Evolutionary conservation across 1,140 invertebrate genomes (phyloP), one percentile per base, ranked within the genome.

Genomic region (Anadara kagoshimensis): DNA sequence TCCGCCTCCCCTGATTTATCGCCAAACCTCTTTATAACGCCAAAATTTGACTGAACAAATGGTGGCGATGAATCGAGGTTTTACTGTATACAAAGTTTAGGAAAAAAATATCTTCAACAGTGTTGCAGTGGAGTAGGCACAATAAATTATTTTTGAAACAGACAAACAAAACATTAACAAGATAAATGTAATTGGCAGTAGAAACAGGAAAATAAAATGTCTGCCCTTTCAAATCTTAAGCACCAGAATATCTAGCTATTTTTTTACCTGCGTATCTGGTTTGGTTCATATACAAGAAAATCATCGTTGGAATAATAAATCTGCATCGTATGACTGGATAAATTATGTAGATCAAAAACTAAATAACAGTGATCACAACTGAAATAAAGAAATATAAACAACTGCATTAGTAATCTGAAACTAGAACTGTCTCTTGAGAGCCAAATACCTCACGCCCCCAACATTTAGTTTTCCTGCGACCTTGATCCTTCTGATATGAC

Each of bases 291-390:
- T 22, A 80, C 68, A 5, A 83, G 68, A 29, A 47, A 56, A n/a
- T 80, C 59, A 45, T 82, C 57, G 47, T 36, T 63, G 16, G 70
- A 69, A 71, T 83, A 83, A 20, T 80, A 51, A 2, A 87, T 26
- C 36, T 83, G 76, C n/a, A 82, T 73, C 26, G 82, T 78, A 54
- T 83, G 78, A n/a, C 69, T 75, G 24, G 75, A 82, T 5, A 81
- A 72, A 72, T 85, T 87, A 49, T 80, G 64, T 54, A 85, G n/a
- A 64, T 87, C 84, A 74, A 87, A 79, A 53, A 82, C 53, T 24
- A 87, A 57, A 16, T 78, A 69, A 69, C 82, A 84, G 18, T 83
- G 76, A 54, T 79, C 77, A 64, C 41, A 56, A 64, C 84, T 85
- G 75, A 57, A 80, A 73, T 22, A 62, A 20, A 69, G 53, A 73